Evolutionary conservation across 2,797 vertebrate species (phyloP).

Genomic region (Cynodonichthys magdalenae): DNA sequence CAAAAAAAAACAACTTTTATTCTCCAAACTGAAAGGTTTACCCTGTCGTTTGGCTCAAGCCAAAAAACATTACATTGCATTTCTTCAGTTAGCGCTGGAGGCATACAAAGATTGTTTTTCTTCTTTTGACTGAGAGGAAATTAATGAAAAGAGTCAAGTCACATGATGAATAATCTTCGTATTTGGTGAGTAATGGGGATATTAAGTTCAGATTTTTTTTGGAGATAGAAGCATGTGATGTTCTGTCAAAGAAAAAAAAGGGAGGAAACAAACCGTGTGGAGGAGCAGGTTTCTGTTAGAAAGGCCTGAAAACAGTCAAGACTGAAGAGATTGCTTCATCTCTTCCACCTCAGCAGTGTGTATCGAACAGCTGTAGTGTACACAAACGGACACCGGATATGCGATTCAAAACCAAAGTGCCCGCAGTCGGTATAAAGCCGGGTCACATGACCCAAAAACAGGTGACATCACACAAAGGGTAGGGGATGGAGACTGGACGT

Average conservation of each 20-base stretch:
- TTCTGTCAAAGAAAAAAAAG: constrained; percentile 37
- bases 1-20: constrained; percentile 79
- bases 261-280: constrained; percentile 34
- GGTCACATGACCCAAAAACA: constrained; percentile 69
- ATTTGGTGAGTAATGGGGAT: constrained; percentile 70
- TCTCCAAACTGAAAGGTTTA: constrained; percentile 75
- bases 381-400: constrained; percentile 68
- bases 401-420: constrained; percentile 72
- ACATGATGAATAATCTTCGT: constrained; percentile 69
- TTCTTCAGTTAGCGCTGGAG: constrained; percentile 76
- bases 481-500: constrained; percentile 36
- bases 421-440: constrained; percentile 70
- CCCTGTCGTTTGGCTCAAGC: constrained; percentile 74
- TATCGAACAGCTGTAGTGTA: constrained; percentile 72
- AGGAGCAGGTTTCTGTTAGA: constrained; percentile 53
- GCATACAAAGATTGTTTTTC: constrained; percentile 62
- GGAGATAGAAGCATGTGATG: constrained; percentile 63
- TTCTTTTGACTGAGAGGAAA: constrained; percentile 54
- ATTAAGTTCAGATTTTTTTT: constrained; percentile 43
- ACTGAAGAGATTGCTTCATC: constrained; percentile 24
- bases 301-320: constrained; percentile 60
- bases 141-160: constrained; percentile 71
- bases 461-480: constrained; percentile 61
- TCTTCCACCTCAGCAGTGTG: constrained; percentile 41
- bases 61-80: constrained; percentile 78